phyloP scores from a whole-genome alignment of 1,140 invertebrate species.

The Cydia amplana region DNA sequence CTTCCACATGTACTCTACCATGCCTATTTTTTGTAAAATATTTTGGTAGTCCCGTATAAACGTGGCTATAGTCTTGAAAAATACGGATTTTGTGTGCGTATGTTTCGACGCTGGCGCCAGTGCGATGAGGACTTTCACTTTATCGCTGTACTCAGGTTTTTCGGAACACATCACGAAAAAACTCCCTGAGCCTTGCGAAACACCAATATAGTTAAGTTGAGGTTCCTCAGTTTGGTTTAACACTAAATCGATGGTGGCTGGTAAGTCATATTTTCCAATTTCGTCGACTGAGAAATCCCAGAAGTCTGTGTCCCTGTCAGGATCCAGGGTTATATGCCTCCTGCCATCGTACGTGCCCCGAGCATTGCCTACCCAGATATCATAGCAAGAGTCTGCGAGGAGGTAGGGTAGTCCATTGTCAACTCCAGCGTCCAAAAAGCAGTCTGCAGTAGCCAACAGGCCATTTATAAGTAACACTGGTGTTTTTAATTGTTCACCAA shows the following conservation, averaged over 20 bases:
- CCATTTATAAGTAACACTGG: conserved; percentile 81
- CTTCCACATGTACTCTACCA: conserved; percentile 50
- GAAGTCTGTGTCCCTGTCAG: conserved; percentile 76
- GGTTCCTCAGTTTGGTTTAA: conserved; percentile 73
- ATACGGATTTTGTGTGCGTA: conserved; percentile 49
- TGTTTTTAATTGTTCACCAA: conserved; percentile 34
- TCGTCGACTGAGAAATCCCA: conserved; percentile 84
- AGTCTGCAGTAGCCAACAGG: conserved; percentile 82
- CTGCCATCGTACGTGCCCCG: conserved; percentile 84
- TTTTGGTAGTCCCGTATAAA: conserved; percentile 39
- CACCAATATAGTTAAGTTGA: conserved; percentile 81
- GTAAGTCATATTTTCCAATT: conserved; percentile 86
- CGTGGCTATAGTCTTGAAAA: conserved; percentile 39
- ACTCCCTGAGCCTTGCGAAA: conserved; percentile 81
- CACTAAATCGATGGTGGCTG: conserved; percentile 85
- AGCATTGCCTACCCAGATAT: conserved; percentile 88
- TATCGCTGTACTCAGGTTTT: conserved; percentile 58
- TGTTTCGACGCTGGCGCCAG: conserved; percentile 58
- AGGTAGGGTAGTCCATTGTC: conserved; percentile 82
- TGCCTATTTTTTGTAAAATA: conserved; percentile 36
- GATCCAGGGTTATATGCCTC: conserved; percentile 76
- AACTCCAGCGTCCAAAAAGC: conserved; percentile 83
- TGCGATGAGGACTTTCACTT: conserved; percentile 54
- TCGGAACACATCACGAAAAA: conserved; percentile 64
- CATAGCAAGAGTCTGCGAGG: conserved; percentile 86